phyloP scores from a whole-genome alignment of 2,113 vertebrate genomes.

The Dunckerocampus dactyliophorus region DNA sequence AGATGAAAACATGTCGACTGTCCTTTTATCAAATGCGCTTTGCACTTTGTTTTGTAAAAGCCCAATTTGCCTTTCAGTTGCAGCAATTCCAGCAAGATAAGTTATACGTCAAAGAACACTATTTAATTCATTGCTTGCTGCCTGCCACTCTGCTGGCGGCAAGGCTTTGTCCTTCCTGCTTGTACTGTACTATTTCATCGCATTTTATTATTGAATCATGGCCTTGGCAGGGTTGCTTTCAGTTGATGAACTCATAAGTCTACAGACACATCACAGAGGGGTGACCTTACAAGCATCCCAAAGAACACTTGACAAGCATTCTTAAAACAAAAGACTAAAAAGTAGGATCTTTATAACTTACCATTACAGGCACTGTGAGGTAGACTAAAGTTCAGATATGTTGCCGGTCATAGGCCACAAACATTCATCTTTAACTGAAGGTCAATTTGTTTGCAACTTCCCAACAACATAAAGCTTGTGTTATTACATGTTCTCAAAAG shows the following conservation, averaged over 20 bases:
- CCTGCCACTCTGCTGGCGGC: conserved; percentile 23
- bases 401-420: background rate
- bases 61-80: conserved; percentile 43
- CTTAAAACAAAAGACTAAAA: conserved; percentile 26
- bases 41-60: conserved; percentile 15
- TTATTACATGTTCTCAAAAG: background rate
- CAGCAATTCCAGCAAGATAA: conserved; percentile 29
- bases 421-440: background rate
- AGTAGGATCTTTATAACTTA: conserved; percentile 4
- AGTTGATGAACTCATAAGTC: conserved; percentile 41
- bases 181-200: conserved; percentile 32
- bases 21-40: conserved; percentile 45
- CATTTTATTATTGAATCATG: conserved; percentile 51
- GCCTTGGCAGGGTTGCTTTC: conserved; percentile 41
- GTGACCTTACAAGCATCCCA: conserved; percentile 38
- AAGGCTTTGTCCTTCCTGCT: conserved; percentile 42
- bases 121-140: conserved; percentile 43
- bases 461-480: background rate
- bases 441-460: background rate
- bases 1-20: conserved; percentile 50
- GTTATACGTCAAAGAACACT: conserved; percentile 25
- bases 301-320: conserved; percentile 26
- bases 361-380: background rate
- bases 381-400: background rate
- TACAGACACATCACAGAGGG: conserved; percentile 27